Evolutionary conservation across 1,140 invertebrate genomes (phyloP), one percentile per base, ranked within the genome.

Genomic region (Drosophila pallidifrons): DNA sequence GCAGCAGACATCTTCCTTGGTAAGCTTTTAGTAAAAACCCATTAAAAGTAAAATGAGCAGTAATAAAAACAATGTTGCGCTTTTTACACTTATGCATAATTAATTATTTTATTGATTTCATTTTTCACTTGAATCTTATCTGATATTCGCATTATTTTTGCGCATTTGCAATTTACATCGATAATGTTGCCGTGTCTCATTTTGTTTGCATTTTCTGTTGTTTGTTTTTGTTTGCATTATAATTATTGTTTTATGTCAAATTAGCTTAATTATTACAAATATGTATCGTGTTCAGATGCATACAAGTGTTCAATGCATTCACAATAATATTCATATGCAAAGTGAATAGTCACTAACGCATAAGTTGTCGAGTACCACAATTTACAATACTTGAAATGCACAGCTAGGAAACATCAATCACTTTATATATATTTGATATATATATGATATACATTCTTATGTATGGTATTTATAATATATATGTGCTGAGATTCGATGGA

Each of bases 201-300:
- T 59, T 70, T 72, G 63, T 73, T 32, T 25, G 41, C 55, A 68
- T 76, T 67, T 47, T 51, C 32, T 55, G 49, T 58, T 79, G 41
- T 51, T 57, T 57, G 25, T 2, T 28, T 69, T 52, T 45, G 2
- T 77, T 70, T 74, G 43, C 77, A 79, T 85, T 85, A 90, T 77
- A 85, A 72, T 89, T 89, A 89, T 89, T 89, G 85, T 90, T 79
- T 90, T 81, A 63, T 82, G 85, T 89, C 85, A 81, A 90, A 89
- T 81, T 89, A 89, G 75, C 86, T 89, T 89, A 89, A 85, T 85
- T 76, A 74, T 83, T 85, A 79, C 71, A 81, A 78, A 78, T 78
- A 81, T 63, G 49, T 41, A 69, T 65, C 49, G 82, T 70, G 69
- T 82, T 69, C 64, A 61, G 52, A 41, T 61, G 52, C 55, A 66